phyloP scores from a whole-genome alignment of 2,113 vertebrate species.

The Chrysemys picta region DNA sequence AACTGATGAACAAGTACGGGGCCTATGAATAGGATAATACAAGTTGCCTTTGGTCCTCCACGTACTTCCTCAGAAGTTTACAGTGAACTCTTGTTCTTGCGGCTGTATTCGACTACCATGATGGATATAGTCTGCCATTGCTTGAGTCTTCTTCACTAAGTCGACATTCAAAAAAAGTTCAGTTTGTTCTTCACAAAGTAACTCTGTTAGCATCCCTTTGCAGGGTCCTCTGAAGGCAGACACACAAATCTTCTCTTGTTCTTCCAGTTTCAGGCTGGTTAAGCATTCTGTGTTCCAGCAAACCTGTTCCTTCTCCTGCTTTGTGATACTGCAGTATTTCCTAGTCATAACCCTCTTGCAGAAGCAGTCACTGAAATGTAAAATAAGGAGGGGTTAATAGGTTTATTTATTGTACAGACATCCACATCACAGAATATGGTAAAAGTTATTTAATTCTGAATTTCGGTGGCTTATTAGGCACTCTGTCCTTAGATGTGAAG shows the following conservation, averaged over 20 bases:
- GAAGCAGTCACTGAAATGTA: background rate
- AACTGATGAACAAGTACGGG: background rate
- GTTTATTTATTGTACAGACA: background rate
- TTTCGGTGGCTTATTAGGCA: background rate
- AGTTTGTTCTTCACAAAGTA: background rate
- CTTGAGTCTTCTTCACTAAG: background rate
- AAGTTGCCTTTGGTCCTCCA: background rate
- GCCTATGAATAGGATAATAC: background rate
- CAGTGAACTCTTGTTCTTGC: background rate
- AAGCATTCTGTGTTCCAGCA: background rate
- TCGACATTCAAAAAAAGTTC: background rate
- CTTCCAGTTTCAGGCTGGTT: background rate
- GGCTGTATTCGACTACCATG: background rate
- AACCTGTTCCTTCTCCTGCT: background rate
- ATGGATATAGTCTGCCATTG: background rate
- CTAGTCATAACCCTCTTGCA: background rate
- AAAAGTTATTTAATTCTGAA: background rate
- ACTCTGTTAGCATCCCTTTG: background rate
- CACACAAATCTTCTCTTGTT: background rate
- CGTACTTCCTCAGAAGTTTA: background rate
- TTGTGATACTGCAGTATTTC: background rate
- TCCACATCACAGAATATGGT: background rate
- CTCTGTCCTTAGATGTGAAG: background rate
- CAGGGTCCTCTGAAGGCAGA: background rate
- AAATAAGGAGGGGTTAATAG: background rate